A percentile compares a stretch with the other conserved stretches of the same genome.
Conservation (phyloP, 2,888 invertebrate genomes). For the Pterostichus madidus region DNA sequence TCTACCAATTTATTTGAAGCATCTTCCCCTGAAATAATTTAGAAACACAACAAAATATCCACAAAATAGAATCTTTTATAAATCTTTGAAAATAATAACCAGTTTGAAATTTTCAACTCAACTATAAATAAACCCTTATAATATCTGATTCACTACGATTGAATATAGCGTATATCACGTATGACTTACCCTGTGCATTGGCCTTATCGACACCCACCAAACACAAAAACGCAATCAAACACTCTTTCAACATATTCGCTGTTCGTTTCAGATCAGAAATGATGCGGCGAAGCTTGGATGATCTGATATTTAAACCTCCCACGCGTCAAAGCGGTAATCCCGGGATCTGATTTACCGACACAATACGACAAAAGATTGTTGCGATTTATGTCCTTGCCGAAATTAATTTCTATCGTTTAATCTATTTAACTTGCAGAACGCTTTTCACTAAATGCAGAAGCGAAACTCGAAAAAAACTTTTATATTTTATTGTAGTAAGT, state of each 20-base stretch:
- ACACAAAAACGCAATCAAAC: conserved; percentile 13
- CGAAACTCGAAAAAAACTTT: conserved; percentile 40
- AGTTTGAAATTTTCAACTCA: too few species aligned
- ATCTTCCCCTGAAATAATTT: too few species aligned
- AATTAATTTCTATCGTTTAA: conserved; percentile 27
- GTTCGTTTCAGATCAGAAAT: conserved; percentile 15
- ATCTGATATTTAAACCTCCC: conserved; percentile 44
- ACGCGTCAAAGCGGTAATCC: conserved; percentile 19
- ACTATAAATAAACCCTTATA: too few species aligned
- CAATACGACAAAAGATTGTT: conserved; percentile 31
- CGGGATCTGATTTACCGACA: conserved; percentile 6
- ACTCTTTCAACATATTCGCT: conserved; percentile 28
- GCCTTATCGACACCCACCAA: background rate
- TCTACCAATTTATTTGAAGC: too few species aligned
- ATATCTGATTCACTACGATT: too few species aligned
- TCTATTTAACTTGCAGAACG: conserved; percentile 32
- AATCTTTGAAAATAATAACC: too few species aligned
- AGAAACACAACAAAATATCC: too few species aligned
- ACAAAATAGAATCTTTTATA: too few species aligned
- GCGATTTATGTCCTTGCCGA: conserved; percentile 41
- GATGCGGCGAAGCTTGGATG: background rate
- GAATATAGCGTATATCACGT: too few species aligned
- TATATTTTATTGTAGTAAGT: background rate
- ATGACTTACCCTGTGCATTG: background rate
- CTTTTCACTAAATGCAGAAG: conserved; percentile 29